phyloP scores from a whole-genome alignment of 2,888 invertebrate genomes.

The Molorchus minor region DNA sequence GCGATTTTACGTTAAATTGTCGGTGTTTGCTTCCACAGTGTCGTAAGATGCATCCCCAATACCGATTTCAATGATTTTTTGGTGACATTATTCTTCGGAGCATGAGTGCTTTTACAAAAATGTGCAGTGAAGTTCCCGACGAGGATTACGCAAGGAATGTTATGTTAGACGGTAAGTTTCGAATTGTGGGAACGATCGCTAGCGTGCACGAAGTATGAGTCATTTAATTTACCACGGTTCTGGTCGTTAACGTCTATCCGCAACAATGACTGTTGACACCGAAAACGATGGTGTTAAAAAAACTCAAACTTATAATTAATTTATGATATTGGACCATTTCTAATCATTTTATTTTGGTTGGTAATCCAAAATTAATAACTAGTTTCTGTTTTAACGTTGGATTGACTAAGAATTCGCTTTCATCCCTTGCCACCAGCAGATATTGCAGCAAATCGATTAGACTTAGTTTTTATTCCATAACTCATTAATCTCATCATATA shows the following conservation, averaged over 20 bases:
- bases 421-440: too few species aligned
- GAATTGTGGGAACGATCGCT: neutral
- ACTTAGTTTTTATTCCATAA: too few species aligned
- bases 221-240: conserved; percentile 15
- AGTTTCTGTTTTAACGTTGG: too few species aligned
- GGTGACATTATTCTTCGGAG: conserved; percentile 21
- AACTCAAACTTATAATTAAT: too few species aligned
- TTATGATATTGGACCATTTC: too few species aligned
- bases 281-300: conserved; percentile 1
- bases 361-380: too few species aligned
- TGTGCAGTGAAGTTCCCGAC: conserved; percentile 47
- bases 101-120: conserved; percentile 52
- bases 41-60: conserved; percentile 1
- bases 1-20: neutral
- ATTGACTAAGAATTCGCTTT: too few species aligned
- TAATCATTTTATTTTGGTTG: too few species aligned
- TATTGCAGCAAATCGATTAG: too few species aligned
- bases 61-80: neutral
- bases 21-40: neutral
- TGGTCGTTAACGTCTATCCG: conserved; percentile 12
- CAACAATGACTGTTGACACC: neutral
- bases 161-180: conserved; percentile 55
- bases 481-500: too few species aligned
- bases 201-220: conserved; percentile 1
- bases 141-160: conserved; percentile 56